Percentiles rank a stretch among this genome's conserved stretches.
phyloP scores from a whole-genome alignment of 2,797 vertebrate species.

The Crax fasciolata region DNA sequence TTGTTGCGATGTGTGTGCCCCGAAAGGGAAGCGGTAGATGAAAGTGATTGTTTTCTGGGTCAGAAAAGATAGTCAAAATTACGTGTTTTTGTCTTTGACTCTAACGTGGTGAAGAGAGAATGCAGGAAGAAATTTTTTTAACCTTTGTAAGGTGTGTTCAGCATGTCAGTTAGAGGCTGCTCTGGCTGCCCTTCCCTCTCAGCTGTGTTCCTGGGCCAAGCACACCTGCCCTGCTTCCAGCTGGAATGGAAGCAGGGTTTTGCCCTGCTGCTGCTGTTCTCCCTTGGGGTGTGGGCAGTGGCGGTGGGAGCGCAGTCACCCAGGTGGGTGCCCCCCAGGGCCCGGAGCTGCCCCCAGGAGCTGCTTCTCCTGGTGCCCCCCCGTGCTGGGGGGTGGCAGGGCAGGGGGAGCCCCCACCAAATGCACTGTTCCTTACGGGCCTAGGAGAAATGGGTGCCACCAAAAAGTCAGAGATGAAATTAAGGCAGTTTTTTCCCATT shows the following conservation, averaged over 20 bases:
- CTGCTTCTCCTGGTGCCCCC: background rate
- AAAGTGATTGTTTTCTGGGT: background rate
- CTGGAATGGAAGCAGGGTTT: fast-evolving
- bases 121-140: background rate
- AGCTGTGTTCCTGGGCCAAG: background rate
- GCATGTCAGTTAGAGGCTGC: fast-evolving
- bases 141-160: fast-evolving
- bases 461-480: background rate
- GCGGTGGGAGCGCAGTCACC: fast-evolving
- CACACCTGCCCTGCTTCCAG: fast-evolving
- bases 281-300: fast-evolving
- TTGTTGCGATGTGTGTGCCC: background rate
- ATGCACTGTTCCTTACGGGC: background rate
- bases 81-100: background rate
- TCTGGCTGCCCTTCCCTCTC: background rate
- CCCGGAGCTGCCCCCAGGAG: background rate
- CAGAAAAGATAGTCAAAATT: background rate
- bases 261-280: background rate
- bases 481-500: too few relatives aligned
- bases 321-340: fast-evolving
- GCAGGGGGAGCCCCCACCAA: too few relatives aligned
- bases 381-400: background rate
- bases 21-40: background rate
- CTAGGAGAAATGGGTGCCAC: background rate
- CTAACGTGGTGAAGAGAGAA: fast-evolving